These are phyloP conservation scores for Neuroterus valhalla DNA, from an alignment of 1,140 invertebrate species.

Conservation along the genomic window DNA sequence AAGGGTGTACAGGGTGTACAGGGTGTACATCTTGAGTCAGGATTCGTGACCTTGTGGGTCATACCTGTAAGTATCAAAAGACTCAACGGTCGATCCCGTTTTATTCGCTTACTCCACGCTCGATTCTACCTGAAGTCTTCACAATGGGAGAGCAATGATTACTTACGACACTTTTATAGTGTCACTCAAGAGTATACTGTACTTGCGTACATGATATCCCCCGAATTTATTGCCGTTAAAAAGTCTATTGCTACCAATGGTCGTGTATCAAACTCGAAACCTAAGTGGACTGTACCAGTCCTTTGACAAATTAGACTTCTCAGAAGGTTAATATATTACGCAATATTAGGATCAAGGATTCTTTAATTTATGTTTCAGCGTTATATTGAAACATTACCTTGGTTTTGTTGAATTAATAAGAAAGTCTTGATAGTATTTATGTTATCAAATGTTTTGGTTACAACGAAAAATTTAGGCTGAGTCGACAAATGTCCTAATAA, in stretches of 20 bases:
- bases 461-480: no score
- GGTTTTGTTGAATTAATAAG: no score
- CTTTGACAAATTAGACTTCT: neutral
- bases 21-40: constrained; percentile 39
- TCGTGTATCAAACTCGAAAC: neutral
- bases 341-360: no score
- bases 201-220: constrained; percentile 12
- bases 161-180: constrained; percentile 29
- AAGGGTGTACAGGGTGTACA: constrained; percentile 42
- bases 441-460: no score
- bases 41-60: constrained; percentile 44
- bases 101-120: constrained; percentile 30
- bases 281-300: neutral
- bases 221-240: constrained; percentile 17
- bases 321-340: neutral
- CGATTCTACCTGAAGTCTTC: constrained; percentile 17
- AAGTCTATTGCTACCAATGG: neutral
- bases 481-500: no score
- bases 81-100: constrained; percentile 55
- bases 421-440: no score
- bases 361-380: no score
- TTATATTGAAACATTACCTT: no score
- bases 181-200: constrained; percentile 17
- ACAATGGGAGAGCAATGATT: constrained; percentile 18
- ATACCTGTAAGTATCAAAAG: constrained; percentile 46